Evolutionary conservation across 2,797 vertebrate genomes (phyloP).

Genomic region (Graptemys geographica): DNA sequence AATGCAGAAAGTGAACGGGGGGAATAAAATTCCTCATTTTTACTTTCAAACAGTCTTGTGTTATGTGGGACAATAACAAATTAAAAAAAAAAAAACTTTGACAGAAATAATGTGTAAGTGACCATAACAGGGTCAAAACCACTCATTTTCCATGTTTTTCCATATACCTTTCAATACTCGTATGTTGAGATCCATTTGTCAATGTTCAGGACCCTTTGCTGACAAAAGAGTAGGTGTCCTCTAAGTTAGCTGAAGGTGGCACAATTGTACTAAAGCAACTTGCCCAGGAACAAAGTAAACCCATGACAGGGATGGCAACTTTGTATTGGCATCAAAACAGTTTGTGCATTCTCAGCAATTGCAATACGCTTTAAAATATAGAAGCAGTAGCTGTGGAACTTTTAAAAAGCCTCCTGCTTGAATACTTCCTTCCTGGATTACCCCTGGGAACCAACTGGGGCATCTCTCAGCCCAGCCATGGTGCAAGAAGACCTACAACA

Average conservation of each 20-base stretch:
- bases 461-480: too few relatives aligned
- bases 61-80: neutral
- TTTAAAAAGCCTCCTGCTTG: neutral
- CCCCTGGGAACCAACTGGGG: neutral
- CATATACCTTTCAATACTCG: neutral
- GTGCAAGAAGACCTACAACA: neutral
- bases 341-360: neutral
- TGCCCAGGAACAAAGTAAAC: neutral
- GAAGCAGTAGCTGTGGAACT: neutral
- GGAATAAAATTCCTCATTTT: neutral
- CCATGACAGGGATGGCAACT: neutral
- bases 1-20: neutral
- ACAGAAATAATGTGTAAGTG: neutral
- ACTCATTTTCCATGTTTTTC: neutral
- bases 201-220: neutral
- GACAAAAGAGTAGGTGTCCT: neutral
- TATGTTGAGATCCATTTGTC: neutral
- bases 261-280: neutral
- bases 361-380: neutral
- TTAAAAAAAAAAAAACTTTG: too few relatives aligned
- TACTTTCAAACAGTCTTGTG: neutral
- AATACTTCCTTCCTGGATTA: neutral
- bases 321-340: neutral
- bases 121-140: too few relatives aligned
- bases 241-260: neutral